Conservation (phyloP, 2,888 invertebrate genomes). For the Tanytarsus gracilentus region DNA sequence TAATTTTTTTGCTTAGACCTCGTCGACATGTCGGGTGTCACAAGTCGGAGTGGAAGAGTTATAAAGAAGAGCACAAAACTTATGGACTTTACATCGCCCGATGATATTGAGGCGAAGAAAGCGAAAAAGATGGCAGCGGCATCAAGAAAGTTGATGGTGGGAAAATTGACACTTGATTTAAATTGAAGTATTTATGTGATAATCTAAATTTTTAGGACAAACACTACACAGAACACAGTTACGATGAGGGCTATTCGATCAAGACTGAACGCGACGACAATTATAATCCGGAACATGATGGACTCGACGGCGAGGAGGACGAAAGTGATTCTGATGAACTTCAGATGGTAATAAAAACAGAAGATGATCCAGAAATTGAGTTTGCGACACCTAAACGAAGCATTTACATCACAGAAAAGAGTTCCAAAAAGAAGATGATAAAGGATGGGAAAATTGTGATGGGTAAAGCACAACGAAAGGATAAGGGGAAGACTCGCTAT, state of each 20-base stretch:
- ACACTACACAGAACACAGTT: constrained; percentile 31
- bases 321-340: constrained; percentile 33
- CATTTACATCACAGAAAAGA: constrained; percentile 71
- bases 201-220: not conserved
- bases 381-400: constrained; percentile 40
- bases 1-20: no score
- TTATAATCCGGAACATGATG: constrained; percentile 33
- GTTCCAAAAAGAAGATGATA: constrained; percentile 62
- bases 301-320: constrained; percentile 35
- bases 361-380: constrained; percentile 36
- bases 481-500: constrained; percentile 69
- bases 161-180: no score
- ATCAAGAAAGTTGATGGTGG: constrained; percentile 19
- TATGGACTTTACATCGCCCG: constrained; percentile 85
- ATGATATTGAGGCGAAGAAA: constrained; percentile 55
- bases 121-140: constrained; percentile 30
- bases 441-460: constrained; percentile 55
- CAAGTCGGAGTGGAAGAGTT: constrained; percentile 16
- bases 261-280: constrained; percentile 32
- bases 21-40: not conserved
- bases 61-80: constrained; percentile 52
- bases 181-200: not conserved
- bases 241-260: constrained; percentile 32
- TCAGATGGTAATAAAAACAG: constrained; percentile 30
- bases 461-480: constrained; percentile 66